phyloP scores from a whole-genome alignment of 1,140 invertebrate species.

The Akabosia matsudoensis region DNA sequence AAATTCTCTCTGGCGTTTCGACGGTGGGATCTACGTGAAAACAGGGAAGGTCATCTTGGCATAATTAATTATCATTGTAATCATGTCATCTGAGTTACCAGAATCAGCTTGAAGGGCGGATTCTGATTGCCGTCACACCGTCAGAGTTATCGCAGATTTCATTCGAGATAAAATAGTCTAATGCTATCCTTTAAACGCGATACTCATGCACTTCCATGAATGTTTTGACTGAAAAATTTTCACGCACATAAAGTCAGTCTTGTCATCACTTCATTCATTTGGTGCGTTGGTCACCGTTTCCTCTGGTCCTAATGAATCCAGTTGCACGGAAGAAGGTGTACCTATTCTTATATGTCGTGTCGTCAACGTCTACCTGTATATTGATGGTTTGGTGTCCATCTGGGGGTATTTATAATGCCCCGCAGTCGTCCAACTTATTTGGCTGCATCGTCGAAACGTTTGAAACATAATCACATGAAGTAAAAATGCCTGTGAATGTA shows the following conservation, averaged over 20 bases:
- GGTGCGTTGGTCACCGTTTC: neutral
- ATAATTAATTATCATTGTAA: neutral
- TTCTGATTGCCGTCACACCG: neutral
- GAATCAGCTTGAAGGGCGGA: neutral
- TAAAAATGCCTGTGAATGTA: no score
- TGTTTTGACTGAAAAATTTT: neutral
- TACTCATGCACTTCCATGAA: no score
- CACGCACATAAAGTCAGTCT: neutral
- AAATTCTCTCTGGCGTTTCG: no score
- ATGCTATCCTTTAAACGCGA: no score
- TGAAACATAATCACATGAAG: no score
- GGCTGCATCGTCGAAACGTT: no score
- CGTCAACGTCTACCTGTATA: neutral
- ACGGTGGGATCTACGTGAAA: neutral
- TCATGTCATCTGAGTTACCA: neutral
- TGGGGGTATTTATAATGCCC: no score
- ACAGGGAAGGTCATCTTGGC: neutral
- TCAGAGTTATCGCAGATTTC: neutral
- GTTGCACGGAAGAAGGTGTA: no score
- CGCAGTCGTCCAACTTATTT: no score
- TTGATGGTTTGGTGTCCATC: neutral
- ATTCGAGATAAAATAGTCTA: no score
- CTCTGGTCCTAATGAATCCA: neutral
- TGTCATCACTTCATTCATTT: neutral
- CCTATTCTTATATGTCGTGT: neutral